These are phyloP conservation scores for Oscheius sp. DNA, from an alignment of 2,888 invertebrate species.

Conservation along the genomic window DNA sequence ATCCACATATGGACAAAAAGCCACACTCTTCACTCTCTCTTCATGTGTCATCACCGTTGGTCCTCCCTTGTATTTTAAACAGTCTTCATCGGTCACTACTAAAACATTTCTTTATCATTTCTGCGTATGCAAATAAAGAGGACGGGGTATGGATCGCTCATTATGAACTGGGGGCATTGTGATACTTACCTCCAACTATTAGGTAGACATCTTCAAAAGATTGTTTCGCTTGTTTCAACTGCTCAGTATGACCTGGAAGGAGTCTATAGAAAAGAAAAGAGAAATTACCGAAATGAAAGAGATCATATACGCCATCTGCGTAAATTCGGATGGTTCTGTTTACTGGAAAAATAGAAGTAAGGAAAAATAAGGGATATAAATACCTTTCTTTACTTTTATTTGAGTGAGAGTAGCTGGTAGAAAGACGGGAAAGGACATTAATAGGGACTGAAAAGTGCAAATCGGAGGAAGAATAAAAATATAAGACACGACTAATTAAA, in stretches of 20 bases:
- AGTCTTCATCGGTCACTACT: conserved; percentile 50
- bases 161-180: neutral
- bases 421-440: too few relatives aligned
- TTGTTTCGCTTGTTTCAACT: conserved; percentile 87
- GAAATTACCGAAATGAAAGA: conserved; percentile 98
- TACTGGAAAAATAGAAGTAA: conserved; percentile 73
- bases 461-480: too few relatives aligned
- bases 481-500: too few relatives aligned
- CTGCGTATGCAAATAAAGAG: neutral
- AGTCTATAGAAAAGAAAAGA: too few relatives aligned
- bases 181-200: conserved; percentile 91
- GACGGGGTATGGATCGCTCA: neutral
- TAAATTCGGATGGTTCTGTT: conserved; percentile 88
- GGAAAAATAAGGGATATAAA: neutral
- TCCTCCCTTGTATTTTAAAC: conserved; percentile 37
- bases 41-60: conserved; percentile 36
- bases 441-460: too few relatives aligned
- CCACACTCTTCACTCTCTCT: conserved; percentile 29
- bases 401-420: too few relatives aligned
- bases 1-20: conserved; percentile 77
- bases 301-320: conserved; percentile 97
- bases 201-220: conserved; percentile 91
- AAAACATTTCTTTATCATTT: too few relatives aligned
- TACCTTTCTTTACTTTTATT: neutral
- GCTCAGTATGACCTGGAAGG: conserved; percentile 95